Evolutionary conservation across 1,140 invertebrate genomes (phyloP).

Genomic region (Mya arenaria): DNA sequence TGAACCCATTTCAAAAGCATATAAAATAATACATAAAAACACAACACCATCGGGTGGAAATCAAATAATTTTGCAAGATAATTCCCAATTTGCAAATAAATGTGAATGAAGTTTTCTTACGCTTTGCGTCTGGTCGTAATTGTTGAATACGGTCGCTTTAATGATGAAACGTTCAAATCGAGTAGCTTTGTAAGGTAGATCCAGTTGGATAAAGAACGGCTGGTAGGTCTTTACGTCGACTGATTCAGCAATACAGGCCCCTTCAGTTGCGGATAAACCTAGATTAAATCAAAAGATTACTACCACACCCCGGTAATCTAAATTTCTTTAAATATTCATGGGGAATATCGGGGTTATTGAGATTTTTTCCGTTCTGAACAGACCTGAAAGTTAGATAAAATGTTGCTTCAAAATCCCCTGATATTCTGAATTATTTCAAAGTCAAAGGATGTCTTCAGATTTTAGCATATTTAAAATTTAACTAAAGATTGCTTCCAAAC

Average conservation of each 20-base stretch:
- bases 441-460: too few species aligned
- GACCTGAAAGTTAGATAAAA: too few species aligned
- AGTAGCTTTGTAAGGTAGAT: slow-evolving; percentile 35
- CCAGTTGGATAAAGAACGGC: slow-evolving; percentile 27
- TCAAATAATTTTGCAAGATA: too few species aligned
- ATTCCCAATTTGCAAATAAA: too few species aligned
- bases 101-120: too few species aligned
- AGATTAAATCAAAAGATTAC: background rate
- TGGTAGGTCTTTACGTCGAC: slow-evolving; percentile 2
- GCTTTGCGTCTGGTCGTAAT: background rate
- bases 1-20: too few species aligned
- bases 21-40: too few species aligned
- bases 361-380: background rate
- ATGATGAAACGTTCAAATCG: slow-evolving; percentile 12
- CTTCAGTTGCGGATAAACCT: slow-evolving; percentile 51
- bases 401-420: too few species aligned
- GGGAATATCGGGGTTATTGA: background rate
- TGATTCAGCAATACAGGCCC: slow-evolving; percentile 22
- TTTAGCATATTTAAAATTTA: too few species aligned
- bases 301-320: background rate
- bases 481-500: too few species aligned
- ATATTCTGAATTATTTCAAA: background rate
- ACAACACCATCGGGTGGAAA: too few species aligned
- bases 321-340: background rate
- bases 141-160: slow-evolving; percentile 28